Percentiles rank a stretch among this genome's conserved stretches.
phyloP scores from a whole-genome alignment of 2,797 vertebrate species.

The Lagodon rhomboides region DNA sequence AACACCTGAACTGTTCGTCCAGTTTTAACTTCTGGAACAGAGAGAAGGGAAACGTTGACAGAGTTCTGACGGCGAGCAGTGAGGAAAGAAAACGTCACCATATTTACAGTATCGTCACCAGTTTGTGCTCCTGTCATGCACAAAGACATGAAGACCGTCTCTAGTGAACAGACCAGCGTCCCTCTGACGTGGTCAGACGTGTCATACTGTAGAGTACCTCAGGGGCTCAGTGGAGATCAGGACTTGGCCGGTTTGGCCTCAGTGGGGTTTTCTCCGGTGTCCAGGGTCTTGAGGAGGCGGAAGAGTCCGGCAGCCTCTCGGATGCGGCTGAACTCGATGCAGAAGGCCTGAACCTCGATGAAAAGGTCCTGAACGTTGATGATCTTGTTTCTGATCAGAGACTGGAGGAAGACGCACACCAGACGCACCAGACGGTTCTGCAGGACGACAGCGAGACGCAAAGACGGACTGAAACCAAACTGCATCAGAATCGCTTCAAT shows the following conservation, averaged over 20 bases:
- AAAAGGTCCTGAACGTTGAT: constrained; percentile 99
- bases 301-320: constrained; percentile 98
- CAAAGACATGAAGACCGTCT: not conserved
- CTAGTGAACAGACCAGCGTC: not conserved
- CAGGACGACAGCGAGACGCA: constrained; percentile 6
- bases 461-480: not conserved
- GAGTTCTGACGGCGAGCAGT: not conserved
- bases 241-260: constrained; percentile 89
- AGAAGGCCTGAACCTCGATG: constrained; percentile 99
- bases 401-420: constrained; percentile 98
- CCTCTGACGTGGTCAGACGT: too few relatives aligned
- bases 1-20: not conserved
- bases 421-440: constrained; percentile 98
- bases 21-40: not conserved
- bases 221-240: too few relatives aligned
- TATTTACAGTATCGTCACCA: constrained; percentile 49
- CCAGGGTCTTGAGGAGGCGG: constrained; percentile 95
- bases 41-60: not conserved
- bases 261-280: constrained; percentile 93
- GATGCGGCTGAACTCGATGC: constrained; percentile 99
- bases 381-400: constrained; percentile 98
- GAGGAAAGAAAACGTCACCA: not conserved
- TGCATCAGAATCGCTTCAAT: too few relatives aligned
- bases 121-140: not conserved
- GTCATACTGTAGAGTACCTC: too few relatives aligned